phyloP scores from a whole-genome alignment of 1,140 invertebrate species.

The Pseudobourletiella spinata region DNA sequence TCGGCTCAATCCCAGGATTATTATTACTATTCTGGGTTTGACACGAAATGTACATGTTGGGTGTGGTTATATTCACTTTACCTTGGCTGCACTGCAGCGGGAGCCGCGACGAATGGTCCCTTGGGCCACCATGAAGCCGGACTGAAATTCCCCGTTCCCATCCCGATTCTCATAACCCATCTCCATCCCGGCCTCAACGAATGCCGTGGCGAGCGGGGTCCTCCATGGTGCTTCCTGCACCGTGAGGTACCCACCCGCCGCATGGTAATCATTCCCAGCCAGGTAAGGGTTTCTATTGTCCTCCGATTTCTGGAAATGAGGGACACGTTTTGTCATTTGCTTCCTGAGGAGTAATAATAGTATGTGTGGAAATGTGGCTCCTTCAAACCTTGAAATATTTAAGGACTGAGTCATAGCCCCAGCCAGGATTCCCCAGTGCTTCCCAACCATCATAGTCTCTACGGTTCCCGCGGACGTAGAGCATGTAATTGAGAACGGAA shows the following conservation, averaged over 20 bases:
- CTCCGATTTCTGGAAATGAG: constrained; percentile 73
- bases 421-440: constrained; percentile 75
- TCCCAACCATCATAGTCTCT: constrained; percentile 93
- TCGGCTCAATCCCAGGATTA: too few relatives aligned
- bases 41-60: too few relatives aligned
- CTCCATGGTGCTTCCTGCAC: constrained; percentile 76
- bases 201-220: constrained; percentile 66
- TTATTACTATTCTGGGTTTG: too few relatives aligned
- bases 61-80: too few relatives aligned
- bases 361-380: too few relatives aligned
- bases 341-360: too few relatives aligned
- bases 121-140: constrained; percentile 80
- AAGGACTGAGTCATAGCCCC: constrained; percentile 76
- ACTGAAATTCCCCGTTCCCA: constrained; percentile 72
- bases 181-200: constrained; percentile 75
- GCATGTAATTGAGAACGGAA: constrained; percentile 92
- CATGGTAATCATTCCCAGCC: constrained; percentile 59
- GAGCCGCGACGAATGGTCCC: constrained; percentile 76
- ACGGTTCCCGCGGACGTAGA: constrained; percentile 87
- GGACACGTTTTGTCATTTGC: too few relatives aligned
- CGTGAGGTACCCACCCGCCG: constrained; percentile 63
- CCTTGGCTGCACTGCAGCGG: constrained; percentile 81
- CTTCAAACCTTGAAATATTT: constrained; percentile 69
- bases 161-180: constrained; percentile 79
- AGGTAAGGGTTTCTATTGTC: constrained; percentile 77